These are phyloP conservation scores for Syrmaticus mikado DNA, from an alignment of 2,113 vertebrate species.

Conservation along the genomic window DNA sequence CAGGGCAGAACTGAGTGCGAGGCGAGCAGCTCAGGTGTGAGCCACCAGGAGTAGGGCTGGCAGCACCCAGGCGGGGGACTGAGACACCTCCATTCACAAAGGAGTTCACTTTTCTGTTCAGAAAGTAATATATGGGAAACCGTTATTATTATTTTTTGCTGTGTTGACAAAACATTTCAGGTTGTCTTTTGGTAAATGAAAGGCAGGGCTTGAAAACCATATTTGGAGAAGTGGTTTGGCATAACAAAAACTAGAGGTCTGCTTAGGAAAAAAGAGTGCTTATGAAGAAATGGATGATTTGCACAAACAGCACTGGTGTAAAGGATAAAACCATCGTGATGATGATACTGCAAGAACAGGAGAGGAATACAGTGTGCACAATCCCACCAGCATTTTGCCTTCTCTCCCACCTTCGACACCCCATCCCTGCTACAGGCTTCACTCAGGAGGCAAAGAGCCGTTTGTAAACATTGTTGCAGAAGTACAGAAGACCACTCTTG, in stretches of 20 bases:
- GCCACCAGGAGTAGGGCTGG: not conserved
- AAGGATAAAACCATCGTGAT: not conserved
- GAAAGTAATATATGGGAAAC: not conserved
- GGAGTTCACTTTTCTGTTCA: no score
- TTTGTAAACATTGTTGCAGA: not conserved
- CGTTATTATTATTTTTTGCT: not conserved
- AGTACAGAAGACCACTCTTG: not conserved
- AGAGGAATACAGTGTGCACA: not conserved
- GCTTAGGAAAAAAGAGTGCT: not conserved
- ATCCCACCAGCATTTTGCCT: no score
- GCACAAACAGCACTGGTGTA: not conserved
- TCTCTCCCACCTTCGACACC: not conserved
- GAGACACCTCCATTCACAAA: not conserved
- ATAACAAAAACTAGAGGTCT: not conserved
- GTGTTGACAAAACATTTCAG: not conserved
- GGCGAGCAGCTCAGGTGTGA: not conserved
- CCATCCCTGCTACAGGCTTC: not conserved
- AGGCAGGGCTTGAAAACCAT: fast-evolving
- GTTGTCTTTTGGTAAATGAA: not conserved
- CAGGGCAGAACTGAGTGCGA: not conserved
- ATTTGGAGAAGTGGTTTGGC: not conserved
- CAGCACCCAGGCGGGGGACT: not conserved
- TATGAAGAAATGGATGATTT: not conserved
- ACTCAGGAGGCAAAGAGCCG: not conserved
- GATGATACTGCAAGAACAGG: no score